Evolutionary conservation across 2,888 invertebrate species (phyloP), one percentile per base, ranked within the genome.

Genomic region (Caradrina clavipalpis): DNA sequence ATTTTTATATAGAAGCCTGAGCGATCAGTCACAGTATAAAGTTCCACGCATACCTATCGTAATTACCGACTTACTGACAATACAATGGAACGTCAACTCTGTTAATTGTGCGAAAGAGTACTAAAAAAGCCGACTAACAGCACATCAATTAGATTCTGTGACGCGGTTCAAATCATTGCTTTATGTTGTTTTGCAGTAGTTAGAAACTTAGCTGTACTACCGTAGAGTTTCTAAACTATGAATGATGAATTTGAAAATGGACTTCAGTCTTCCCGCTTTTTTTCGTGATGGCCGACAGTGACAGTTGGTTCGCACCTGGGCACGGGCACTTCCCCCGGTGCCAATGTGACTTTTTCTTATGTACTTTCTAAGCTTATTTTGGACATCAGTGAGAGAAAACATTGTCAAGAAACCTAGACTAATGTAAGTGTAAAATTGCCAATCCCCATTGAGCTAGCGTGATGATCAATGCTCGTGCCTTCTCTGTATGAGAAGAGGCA

Each of bases 101-200:
- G 63, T 58, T 84, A 79, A 83, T 82, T 84, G 73, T 73, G 67
- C 73, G 71, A 61, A 57, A 70, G 50, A 60, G 58, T 61, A 69
- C 55, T 73, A 83, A 83, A 83, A 26, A 84, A 75, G 47, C 53
- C 55, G 68, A 57, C 74, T 82, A 84, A 83, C 83, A 82, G 82
- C 78, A 80, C 84, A 82, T 76, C 71, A 69, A 83, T 80, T 84
- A 45, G 45, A 15, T 45, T 75, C 84, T 81, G 84, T 77, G 77
- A 83, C 66, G 56, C 57, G 63, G 58, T 78, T 67, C 54, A 61
- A 73, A 73, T 61, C 62, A 70, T 74, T 64, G 68, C 64, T 69
- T 67, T 47, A 56, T 67, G 74, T 62, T 75, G 67, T 75, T 75
- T 57, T 61, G 53, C 47, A 45, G 58, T 47, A 13, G 21, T 45